Base-by-base conservation (phyloP, 2,797 vertebrate genomes). In the Fringilla coelebs region DNA sequence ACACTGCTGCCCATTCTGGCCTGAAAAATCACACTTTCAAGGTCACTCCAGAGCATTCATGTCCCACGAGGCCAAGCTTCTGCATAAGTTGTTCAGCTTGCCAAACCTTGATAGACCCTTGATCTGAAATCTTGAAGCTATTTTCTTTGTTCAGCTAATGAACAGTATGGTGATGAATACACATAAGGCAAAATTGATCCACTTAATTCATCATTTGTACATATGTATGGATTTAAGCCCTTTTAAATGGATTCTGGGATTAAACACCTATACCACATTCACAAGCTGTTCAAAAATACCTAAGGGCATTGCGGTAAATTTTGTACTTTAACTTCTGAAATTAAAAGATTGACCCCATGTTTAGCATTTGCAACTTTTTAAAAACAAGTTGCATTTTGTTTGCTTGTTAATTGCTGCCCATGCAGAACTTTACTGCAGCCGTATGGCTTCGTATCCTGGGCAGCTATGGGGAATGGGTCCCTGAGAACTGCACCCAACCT, bases 71-170 rank as follows among this genome's bases (percentile, higher is more conserved):
- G 80, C 85, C 67, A 77, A 71, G 66, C 48, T 82, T 86, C 91
- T 95, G 96, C 70, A 86, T 88, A 95, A 92, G 70, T 82, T 84
- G 91, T 81, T 93, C 95, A 79, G 96, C 93, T 95, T 97, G 97
- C 96, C 96, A 96, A 96, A 84, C 90, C 75, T 83, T 96, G 96
- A 97, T 96, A 97, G 96, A 96, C 96, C 97, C 96, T 94, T 92
- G 90, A 93, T 96, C 94, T 90, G 93, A 96, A 97, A 97, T 91
- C 93, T 81, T 84, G 93, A 96, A 94, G 94, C 93, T 95, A 97
- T 97, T 97, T 97, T 96, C 97, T 97, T 97, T 96, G 96, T 96
- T 97, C 96, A 96, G 95, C 93, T 97, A 97, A 97, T 96, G 97
- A 97, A 95, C 90, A 97, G 96, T 93, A 96, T 97, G 96, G 96